Evolutionary conservation across 2,113 vertebrate genomes (phyloP).

Genomic region (Amazona guildingii): DNA sequence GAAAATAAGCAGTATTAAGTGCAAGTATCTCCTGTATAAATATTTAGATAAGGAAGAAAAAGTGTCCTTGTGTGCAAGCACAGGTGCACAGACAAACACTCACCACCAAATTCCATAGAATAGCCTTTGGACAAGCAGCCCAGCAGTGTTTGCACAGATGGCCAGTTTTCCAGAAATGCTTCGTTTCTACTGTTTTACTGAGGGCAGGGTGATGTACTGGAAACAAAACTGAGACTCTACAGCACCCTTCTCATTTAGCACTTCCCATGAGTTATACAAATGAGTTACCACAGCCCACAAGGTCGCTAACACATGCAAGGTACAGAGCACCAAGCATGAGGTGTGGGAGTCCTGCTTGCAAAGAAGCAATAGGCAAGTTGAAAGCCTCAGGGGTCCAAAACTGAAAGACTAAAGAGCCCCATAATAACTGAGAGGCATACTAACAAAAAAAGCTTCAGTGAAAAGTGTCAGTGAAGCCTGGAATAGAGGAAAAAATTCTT

Average conservation of each 20-base stretch:
- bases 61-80: not conserved
- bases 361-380: not conserved
- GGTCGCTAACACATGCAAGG: not conserved
- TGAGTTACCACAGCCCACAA: not conserved
- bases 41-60: conserved; percentile 32
- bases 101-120: not conserved
- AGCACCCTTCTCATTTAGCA: not conserved
- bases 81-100: conserved; percentile 42
- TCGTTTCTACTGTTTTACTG: not conserved
- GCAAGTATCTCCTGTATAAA: not conserved
- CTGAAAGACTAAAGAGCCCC: not conserved
- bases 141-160: conserved; percentile 67
- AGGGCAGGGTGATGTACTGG: not conserved
- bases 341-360: not conserved
- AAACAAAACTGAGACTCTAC: not conserved
- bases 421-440: not conserved
- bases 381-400: not conserved
- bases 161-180: not conserved
- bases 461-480: not conserved
- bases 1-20: not conserved
- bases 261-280: not conserved
- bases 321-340: not conserved
- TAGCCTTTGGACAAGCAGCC: conserved; percentile 43
- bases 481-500: conserved; percentile 30
- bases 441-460: not conserved